phyloP scores from a whole-genome alignment of 2,888 invertebrate genomes.

The Macrosiphum euphorbiae region DNA sequence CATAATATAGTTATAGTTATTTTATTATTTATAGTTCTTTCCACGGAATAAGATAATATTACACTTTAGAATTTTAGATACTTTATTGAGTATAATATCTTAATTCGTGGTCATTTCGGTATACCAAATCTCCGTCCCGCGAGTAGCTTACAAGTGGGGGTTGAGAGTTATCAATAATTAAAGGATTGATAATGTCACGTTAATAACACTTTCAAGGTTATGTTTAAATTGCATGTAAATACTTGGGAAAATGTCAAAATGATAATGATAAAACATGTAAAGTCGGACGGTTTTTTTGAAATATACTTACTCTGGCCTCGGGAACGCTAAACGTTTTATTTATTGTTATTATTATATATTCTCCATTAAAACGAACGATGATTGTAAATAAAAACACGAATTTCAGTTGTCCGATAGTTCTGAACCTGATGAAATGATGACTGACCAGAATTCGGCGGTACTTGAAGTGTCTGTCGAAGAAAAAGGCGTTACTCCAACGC shows the following conservation, averaged over 20 bases:
- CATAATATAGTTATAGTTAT: too few species aligned
- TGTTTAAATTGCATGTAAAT: slow-evolving; percentile 46
- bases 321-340: background rate
- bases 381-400: background rate
- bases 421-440: slow-evolving; percentile 63
- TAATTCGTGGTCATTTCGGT: background rate
- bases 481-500: slow-evolving; percentile 55
- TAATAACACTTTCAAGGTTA: slow-evolving; percentile 58
- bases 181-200: slow-evolving; percentile 22
- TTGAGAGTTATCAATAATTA: slow-evolving; percentile 29
- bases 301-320: background rate
- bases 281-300: slow-evolving; percentile 41
- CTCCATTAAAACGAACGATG: background rate
- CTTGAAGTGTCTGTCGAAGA: slow-evolving; percentile 66
- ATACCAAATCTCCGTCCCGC: background rate
- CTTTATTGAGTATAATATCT: too few species aligned
- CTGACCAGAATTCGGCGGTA: slow-evolving; percentile 64
- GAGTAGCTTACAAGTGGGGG: background rate
- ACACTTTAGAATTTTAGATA: too few species aligned
- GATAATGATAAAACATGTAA: slow-evolving; percentile 13
- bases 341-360: background rate
- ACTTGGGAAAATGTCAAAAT: slow-evolving; percentile 19
- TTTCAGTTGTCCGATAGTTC: slow-evolving; percentile 36
- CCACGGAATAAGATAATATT: too few species aligned
- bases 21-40: too few species aligned